Evolutionary conservation across 2,113 vertebrate species (phyloP).

Genomic region (Ceuthmochares aereus): DNA sequence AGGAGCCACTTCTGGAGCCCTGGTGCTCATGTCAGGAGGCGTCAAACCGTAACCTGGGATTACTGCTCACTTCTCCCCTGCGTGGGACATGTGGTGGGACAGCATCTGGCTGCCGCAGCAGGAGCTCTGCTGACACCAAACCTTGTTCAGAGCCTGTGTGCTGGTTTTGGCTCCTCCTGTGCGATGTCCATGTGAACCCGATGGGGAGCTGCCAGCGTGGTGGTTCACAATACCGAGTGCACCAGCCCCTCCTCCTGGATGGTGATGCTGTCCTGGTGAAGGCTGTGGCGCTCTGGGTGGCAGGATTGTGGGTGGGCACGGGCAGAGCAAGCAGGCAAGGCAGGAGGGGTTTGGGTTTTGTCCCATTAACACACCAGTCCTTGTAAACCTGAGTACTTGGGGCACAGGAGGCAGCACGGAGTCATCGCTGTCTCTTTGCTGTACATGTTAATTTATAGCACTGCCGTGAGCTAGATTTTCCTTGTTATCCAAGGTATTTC

Average conservation of each 20-base stretch:
- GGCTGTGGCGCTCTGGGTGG: fast-evolving
- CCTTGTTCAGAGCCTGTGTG: fast-evolving
- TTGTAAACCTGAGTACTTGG: not conserved
- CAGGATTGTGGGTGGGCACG: fast-evolving
- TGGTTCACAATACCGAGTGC: fast-evolving
- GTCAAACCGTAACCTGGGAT: not conserved
- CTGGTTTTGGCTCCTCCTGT: not conserved
- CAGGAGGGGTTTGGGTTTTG: not conserved
- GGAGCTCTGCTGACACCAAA: not conserved
- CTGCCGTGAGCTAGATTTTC: not conserved
- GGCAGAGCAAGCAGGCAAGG: fast-evolving
- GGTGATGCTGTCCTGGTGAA: fast-evolving
- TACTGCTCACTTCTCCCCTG: not conserved
- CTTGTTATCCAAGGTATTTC: slow-evolving; percentile 44
- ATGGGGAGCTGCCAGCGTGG: fast-evolving
- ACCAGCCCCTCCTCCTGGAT: not conserved
- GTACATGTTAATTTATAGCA: not conserved
- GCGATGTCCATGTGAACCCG: fast-evolving
- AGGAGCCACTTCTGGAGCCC: not conserved
- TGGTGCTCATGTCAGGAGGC: fast-evolving
- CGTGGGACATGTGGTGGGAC: too few species aligned
- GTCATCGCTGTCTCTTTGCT: not conserved
- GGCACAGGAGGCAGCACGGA: not conserved
- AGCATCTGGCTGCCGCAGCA: fast-evolving
- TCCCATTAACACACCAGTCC: fast-evolving